phyloP scores from a whole-genome alignment of 2,797 vertebrate genomes.

The Manis crassicaudata region DNA sequence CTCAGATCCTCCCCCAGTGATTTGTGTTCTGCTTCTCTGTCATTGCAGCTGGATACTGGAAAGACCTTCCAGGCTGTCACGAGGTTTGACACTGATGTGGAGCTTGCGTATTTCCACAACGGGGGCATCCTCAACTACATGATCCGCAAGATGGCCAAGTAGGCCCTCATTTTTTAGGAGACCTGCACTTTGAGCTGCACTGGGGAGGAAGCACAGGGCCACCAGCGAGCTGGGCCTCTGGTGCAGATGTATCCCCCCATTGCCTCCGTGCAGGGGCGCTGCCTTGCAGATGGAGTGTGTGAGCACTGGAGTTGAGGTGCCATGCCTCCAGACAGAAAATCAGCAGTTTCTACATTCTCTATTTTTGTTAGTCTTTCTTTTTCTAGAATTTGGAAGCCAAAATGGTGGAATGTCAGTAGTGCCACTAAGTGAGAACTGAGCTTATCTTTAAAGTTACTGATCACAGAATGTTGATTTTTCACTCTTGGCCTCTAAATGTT shows the following conservation, averaged over 20 bases:
- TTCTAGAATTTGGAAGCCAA: slow-evolving; percentile 65
- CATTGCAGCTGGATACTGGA: slow-evolving; percentile 91
- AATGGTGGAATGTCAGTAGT: slow-evolving; percentile 37
- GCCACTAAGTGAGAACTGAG: slow-evolving; percentile 21
- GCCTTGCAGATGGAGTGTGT: not conserved
- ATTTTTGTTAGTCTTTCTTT: slow-evolving; percentile 64
- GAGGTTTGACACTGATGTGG: slow-evolving; percentile 98
- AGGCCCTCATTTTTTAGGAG: slow-evolving; percentile 50
- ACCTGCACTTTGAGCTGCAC: not conserved
- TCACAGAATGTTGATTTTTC: slow-evolving; percentile 67
- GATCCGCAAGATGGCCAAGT: slow-evolving; percentile 95
- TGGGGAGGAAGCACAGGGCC: not conserved
- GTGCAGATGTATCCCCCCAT: not conserved
- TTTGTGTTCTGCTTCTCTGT: slow-evolving; percentile 5
- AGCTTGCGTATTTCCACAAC: slow-evolving; percentile 94
- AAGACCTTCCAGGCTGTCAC: slow-evolving; percentile 92
- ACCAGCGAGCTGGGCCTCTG: not conserved
- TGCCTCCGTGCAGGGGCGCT: not conserved
- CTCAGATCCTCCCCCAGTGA: accelerated
- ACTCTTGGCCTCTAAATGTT: slow-evolving; percentile 45
- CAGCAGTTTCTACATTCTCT: slow-evolving; percentile 29
- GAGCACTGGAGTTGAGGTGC: not conserved
- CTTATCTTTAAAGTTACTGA: slow-evolving; percentile 58
- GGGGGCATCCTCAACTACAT: slow-evolving; percentile 99
- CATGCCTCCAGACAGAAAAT: not conserved